Base-by-base conservation (phyloP, 2,888 invertebrate species). In the Athalia circularis region DNA sequence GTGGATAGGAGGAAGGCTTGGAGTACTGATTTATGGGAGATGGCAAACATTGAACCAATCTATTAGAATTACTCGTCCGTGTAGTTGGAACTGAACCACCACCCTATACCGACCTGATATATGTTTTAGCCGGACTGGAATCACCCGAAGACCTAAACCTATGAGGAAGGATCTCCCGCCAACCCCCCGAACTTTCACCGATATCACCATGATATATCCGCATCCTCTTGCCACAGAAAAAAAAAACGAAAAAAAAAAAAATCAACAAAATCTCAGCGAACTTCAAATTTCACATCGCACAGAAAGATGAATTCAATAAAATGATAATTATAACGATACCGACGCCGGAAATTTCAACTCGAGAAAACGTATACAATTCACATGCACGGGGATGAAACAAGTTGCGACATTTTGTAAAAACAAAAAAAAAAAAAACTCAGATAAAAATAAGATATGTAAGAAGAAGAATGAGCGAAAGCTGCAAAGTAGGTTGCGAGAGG, bases 31-130 rank as follows among this genome's bases (percentile, higher is more conserved):
- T 82, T 81, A 82, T 82, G 80, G 79, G 65, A 67, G 75, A 82
- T 74, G 79, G 81, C 79, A 80, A 82, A 82, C 79, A 81, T 82
- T 83, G 83, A 81, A 80, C 82, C 87, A 83, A 85, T 87, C 85
- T 85, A 84, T 86, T 84, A 83, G 85, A 86, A 85, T 86, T 86
- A 86, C 85, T 77, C 81, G 82, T 80, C 80, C 81, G 79, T 79
- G 76, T 77, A 77, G 84, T 85, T 83, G 81, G 82, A 77, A 77
- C 79, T 59, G 80, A 79, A 76, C 79, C 82, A 82, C 65, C 29
- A 29, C 29, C 29, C 29, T 29, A 29, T 29, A 29, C 61, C 68
- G 81, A 61, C 64, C 82, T 72, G 72, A 72, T 72, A 72, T 72
- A 72, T 61, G 84, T 83, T 84, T 84, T 29, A 79, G 72, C 80